Evolutionary conservation across 2,113 vertebrate species (phyloP).

Genomic region (Chloroceryle aenea): DNA sequence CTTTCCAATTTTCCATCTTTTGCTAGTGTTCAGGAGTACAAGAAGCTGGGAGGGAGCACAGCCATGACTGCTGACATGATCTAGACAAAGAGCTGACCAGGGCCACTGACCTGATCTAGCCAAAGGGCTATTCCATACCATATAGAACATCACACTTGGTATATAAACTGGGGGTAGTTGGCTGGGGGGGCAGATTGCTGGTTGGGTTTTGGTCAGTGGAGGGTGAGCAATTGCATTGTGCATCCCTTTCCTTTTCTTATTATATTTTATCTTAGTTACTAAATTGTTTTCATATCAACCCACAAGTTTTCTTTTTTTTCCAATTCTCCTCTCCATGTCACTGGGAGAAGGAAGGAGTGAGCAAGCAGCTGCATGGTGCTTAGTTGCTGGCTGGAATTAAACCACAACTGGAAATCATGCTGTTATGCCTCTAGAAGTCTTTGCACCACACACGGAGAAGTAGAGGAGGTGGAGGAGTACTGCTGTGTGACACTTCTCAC

Average conservation of each 20-base stretch:
- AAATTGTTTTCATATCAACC: not conserved
- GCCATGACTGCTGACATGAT: not conserved
- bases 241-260: not conserved
- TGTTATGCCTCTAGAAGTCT: not conserved
- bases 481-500: not conserved
- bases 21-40: not conserved
- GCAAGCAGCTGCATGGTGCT: no score
- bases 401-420: not conserved
- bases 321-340: no score
- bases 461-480: not conserved
- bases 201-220: not conserved
- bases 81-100: not conserved
- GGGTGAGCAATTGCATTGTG: not conserved
- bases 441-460: not conserved
- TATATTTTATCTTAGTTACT: not conserved
- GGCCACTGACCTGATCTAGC: not conserved
- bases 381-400: not conserved
- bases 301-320: no score
- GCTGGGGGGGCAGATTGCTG: not conserved
- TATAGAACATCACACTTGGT: not conserved
- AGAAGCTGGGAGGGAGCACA: not conserved
- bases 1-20: not conserved
- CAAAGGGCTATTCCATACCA: not conserved
- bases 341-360: no score
- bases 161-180: not conserved